Evolutionary conservation across 2,797 vertebrate genomes (phyloP), one percentile per base, ranked within the genome.

Genomic region (Nasua narica): DNA sequence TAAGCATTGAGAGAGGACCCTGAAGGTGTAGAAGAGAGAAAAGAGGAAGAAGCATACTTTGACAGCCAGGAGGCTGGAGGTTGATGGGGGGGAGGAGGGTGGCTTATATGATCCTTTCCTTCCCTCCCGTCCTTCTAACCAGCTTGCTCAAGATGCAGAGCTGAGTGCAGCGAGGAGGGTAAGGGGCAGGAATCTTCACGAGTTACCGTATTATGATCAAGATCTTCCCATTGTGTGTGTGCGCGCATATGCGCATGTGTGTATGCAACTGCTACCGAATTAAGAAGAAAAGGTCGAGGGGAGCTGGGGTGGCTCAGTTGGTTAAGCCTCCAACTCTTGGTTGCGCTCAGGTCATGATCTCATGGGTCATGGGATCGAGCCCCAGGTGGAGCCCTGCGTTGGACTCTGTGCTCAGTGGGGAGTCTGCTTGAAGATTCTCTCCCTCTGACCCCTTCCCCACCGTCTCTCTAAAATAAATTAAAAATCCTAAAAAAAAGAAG

Each of bases 331-430:
- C 9, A 18, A 35, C 65, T 67, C n/a, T 67, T 67, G 18, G n/a
- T 67, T 67, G 35, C 65, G n/a, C 15, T 72, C 40, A 29, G 70
- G 70, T 76, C 40, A 3, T 16, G 14, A 16, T 74, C 27, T 46
- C 27, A 16, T 46, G 16, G 72, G 9, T 74, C 25, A 9, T 6
- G 72, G 29, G 43, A 46, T 74, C 8, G 2, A 74, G 43, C 15
- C 8, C 4, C 43, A 10, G 1, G 15, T 46, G 15, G 15, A 32
- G 8, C 15, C 27, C 40, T 2, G 29, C 4, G 1, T 48, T 4
- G 1, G 43, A 18, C 43, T 32, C 43, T 18, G 27, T 18, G 15
- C 16, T 32, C 72, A 76, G 27, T 18, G 15, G 16, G 72, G 72
- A 76, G 15, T 29, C 27, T 76, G 43, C 43, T 48, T 76, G 43